Evolutionary conservation across 1,140 invertebrate genomes (phyloP), one percentile per base, ranked within the genome.

Genomic region (Telenomus remus): DNA sequence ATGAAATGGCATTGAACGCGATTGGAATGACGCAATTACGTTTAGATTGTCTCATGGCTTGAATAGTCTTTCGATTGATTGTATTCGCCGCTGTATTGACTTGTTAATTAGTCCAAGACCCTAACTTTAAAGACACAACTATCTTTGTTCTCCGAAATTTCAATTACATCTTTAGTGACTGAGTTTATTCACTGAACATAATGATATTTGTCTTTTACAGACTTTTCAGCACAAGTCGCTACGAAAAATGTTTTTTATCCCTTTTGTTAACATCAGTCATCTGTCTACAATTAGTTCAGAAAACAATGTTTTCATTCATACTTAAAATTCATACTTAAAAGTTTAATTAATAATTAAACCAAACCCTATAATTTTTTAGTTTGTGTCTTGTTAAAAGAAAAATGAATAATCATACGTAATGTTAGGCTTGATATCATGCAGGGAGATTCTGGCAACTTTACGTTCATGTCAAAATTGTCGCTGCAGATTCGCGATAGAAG

Each of bases 11-110:
- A 83, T 83, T 84, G 77, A 81, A 78, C 53, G 54, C 68, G 76
- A 83, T 85, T 72, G 80, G 78, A 79, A 78, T 60, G 82, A 81
- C 72, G 83, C 84, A 86, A 86, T 87, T 87, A 86, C 85, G 86
- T 85, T 86, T 73, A 80, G 77, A 86, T 86, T 87, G 85, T 87
- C 80, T 84, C 80, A 74, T 79, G 76, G 79, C 81, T 84, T 85
- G 76, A 86, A 85, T 85, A 84, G 81, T 82, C 80, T 75, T 79
- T 80, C 56, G 61, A 81, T 82, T 81, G 78, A 84, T 84, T 85
- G 82, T 85, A 84, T 84, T 81, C 81, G 73, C 68, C 72, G 63
- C 51, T 77, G 76, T 84, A 82, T 84, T 82, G 84, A 82, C 78
- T 83, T 77, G 76, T 80, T 81, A 84, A 81, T 81, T 81, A 78